Evolutionary conservation across 2,113 vertebrate species (phyloP).

Genomic region (Neolamprologus hecqui): DNA sequence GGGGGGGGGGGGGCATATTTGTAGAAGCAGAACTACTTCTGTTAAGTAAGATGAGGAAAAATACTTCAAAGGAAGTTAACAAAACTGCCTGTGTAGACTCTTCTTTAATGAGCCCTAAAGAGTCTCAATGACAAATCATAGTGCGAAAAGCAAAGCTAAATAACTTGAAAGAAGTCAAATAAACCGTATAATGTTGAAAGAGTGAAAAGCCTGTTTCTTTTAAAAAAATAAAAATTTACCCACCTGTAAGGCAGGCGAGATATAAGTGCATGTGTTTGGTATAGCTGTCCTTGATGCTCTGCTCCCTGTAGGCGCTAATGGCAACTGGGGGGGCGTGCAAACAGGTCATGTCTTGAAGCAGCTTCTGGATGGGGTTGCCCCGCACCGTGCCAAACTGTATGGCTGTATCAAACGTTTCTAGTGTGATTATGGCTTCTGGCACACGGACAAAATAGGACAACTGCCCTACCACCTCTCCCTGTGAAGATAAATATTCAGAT

Average conservation of each 20-base stretch:
- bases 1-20: neutral
- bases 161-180: neutral
- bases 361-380: slow-evolving; percentile 51
- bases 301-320: slow-evolving; percentile 63
- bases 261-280: slow-evolving; percentile 72
- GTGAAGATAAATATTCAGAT: neutral
- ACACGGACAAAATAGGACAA: slow-evolving; percentile 75
- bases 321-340: slow-evolving; percentile 72
- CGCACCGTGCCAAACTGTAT: slow-evolving; percentile 72
- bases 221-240: neutral
- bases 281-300: slow-evolving; percentile 76
- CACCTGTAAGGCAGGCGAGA: slow-evolving; percentile 77
- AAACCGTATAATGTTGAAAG: neutral
- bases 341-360: slow-evolving; percentile 67
- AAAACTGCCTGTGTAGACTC: neutral
- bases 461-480: slow-evolving; percentile 60
- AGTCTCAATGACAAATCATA: neutral
- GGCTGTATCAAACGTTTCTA: slow-evolving; percentile 64
- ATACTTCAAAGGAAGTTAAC: neutral
- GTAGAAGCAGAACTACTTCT: neutral
- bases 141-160: neutral
- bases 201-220: neutral
- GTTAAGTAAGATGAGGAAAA: neutral
- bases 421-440: slow-evolving; percentile 55
- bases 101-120: neutral